phyloP scores from a whole-genome alignment of 2,113 vertebrate species.

The Ictidomys tridecemlineatus region DNA sequence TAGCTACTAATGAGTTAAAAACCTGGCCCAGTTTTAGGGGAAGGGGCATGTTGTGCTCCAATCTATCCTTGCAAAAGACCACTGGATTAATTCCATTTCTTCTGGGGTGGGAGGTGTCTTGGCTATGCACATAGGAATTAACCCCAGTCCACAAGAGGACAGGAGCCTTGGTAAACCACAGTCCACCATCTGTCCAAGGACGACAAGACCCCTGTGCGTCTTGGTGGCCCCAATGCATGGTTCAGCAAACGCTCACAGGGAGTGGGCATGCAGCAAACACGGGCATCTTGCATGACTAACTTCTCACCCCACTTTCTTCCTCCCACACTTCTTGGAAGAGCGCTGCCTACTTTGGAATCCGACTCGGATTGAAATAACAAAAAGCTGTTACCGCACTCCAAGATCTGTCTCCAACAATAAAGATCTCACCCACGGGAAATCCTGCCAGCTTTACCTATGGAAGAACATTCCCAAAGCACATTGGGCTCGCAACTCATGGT shows the following conservation, averaged over 20 bases:
- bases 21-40: background rate
- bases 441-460: background rate
- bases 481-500: background rate
- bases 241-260: background rate
- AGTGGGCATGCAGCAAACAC: background rate
- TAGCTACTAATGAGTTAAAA: background rate
- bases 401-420: conserved; percentile 32
- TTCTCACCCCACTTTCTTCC: conserved; percentile 49
- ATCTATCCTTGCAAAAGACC: background rate
- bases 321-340: conserved; percentile 69
- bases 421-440: background rate
- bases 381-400: background rate
- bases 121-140: background rate
- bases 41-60: background rate
- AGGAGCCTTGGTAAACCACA: background rate
- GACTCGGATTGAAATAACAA: conserved; percentile 54
- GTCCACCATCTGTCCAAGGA: background rate
- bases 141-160: background rate
- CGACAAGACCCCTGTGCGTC: background rate
- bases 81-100: background rate
- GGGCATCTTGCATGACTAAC: conserved; percentile 51
- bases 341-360: conserved; percentile 52
- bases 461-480: background rate
- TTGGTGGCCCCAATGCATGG: background rate
- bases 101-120: background rate